These are phyloP conservation scores for Podabrus alpinus DNA, from an alignment of 2,888 invertebrate genomes.

Conservation along the genomic window DNA sequence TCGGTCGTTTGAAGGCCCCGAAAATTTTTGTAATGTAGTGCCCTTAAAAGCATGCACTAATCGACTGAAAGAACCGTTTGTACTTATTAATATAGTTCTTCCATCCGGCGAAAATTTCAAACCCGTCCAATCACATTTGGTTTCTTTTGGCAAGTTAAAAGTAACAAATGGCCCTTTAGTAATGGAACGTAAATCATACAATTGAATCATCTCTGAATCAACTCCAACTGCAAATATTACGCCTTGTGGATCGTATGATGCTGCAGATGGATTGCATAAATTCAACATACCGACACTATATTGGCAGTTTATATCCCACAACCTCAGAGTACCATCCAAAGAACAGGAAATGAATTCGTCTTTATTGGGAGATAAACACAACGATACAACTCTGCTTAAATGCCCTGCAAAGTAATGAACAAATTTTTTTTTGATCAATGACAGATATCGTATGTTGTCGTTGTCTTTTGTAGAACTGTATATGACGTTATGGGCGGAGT, in stretches of 20 bases:
- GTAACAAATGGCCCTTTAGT: conserved; percentile 98
- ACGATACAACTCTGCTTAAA: conserved; percentile 93
- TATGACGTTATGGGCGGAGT: conserved; percentile 96
- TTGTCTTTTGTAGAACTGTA: conserved; percentile 99
- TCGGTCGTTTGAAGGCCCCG: conserved; percentile 91
- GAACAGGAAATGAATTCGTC: conserved; percentile 98
- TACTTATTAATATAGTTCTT: conserved; percentile 95
- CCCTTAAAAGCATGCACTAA: conserved; percentile 97
- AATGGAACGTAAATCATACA: conserved; percentile 96
- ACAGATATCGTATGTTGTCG: conserved; percentile 96
- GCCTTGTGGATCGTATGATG: conserved; percentile 98
- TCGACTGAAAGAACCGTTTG: conserved; percentile 92
- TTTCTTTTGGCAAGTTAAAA: conserved; percentile 92
- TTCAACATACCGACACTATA: conserved; percentile 99
- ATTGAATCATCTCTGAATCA: conserved; percentile 94
- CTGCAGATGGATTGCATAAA: conserved; percentile 91
- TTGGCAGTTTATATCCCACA: conserved; percentile 97
- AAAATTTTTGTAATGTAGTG: conserved; percentile 90
- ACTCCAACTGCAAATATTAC: conserved; percentile 97
- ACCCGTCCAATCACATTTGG: conserved; percentile 98
- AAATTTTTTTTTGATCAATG: conserved; percentile 98
- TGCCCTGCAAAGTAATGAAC: conserved; percentile 97
- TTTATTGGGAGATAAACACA: conserved; percentile 96
- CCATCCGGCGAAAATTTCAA: conserved; percentile 97
- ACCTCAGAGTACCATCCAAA: conserved; percentile 90